These are phyloP conservation scores for Danio albolineatus DNA, from an alignment of 2,797 vertebrate genomes.

Conservation along the genomic window DNA sequence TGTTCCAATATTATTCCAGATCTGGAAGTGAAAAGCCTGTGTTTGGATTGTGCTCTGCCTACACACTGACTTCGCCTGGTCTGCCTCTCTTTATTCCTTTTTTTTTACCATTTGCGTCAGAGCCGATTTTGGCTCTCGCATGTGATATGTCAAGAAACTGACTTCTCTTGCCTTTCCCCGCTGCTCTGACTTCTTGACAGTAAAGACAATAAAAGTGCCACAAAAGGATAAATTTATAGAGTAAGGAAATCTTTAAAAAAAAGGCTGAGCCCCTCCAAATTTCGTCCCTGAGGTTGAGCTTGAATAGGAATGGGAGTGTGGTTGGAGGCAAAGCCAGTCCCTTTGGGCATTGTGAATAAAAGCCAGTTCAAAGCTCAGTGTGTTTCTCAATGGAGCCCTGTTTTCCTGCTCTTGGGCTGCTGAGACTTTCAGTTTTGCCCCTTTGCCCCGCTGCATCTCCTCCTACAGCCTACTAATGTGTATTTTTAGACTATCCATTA, in stretches of 20 bases:
- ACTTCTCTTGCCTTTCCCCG: constrained; percentile 36
- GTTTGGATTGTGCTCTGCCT: constrained; percentile 54
- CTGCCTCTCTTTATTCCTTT: neutral
- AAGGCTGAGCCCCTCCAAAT: constrained; percentile 9
- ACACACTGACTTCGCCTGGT: constrained; percentile 50
- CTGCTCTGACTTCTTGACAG: constrained; percentile 37
- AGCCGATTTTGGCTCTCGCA: constrained; percentile 17
- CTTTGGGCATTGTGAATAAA: constrained; percentile 52
- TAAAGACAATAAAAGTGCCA: constrained; percentile 40
- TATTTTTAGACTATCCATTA: neutral
- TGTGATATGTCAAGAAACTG: constrained; percentile 36
- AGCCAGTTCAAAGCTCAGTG: constrained; percentile 47
- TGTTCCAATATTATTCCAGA: constrained; percentile 35
- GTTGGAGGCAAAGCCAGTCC: constrained; percentile 5
- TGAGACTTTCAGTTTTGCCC: constrained; percentile 1
- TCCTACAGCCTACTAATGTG: neutral
- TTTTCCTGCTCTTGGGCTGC: constrained; percentile 33
- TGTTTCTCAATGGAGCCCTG: constrained; percentile 44
- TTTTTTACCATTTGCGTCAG: constrained; percentile 44
- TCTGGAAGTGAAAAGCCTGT: constrained; percentile 24
- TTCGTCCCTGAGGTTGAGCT: constrained; percentile 10
- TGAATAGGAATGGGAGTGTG: constrained; percentile 10
- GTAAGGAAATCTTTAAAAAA: constrained; percentile 12
- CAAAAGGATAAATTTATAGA: constrained; percentile 41
- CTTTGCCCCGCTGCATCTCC: constrained; percentile 4